Base-by-base conservation (phyloP, 1,140 invertebrate species). In the Temnothorax longispinosus region DNA sequence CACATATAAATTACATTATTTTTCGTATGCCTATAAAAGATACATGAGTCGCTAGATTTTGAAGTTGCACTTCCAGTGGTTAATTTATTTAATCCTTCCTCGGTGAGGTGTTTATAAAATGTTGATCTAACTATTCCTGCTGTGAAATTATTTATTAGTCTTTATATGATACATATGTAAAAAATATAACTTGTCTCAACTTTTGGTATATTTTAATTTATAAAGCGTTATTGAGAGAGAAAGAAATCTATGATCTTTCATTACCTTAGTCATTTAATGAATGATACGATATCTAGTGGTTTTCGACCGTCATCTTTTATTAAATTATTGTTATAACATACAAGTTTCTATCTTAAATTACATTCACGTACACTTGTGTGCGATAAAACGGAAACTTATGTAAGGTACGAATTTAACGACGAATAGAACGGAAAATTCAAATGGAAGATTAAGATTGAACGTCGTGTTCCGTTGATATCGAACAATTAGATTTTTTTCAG, bases 111-210 rank as follows among this genome's bases (percentile, higher is more conserved):
- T 84, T 84, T 15, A 64, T 72, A 58, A 35, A 44, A 54, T 44
- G 13, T 84, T 89, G 74, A 13, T 54, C 15, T 69, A 44, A 50
- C n/a, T 81, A 21, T 80, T 65, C 11, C 4, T 75, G 69, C 86
- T 88, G 86, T 80, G 69, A 90, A 62, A 56, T 88, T 60, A 60
- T 77, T 44, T 58, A 44, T 76, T 82, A 75, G 27, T 56, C 60
- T 64, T 47, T 80, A 56, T 89, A 71, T 32, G 58, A 1, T 21
- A 35, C 10, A 38, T 60, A 8, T 75, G 69, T 60, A 38, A 82
- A 54, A 47, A 60, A 75, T 38, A 47, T 74, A 54, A 82, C 65
- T 74, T 58, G 41, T 82, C n/a, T 74, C 15, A 7, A 84, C 10
- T 58, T 84, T 84, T 50, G 54, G 38, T 35, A 82, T 50, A 75